phyloP scores from a whole-genome alignment of 2,797 vertebrate genomes.

The Phalloptychus januarius region DNA sequence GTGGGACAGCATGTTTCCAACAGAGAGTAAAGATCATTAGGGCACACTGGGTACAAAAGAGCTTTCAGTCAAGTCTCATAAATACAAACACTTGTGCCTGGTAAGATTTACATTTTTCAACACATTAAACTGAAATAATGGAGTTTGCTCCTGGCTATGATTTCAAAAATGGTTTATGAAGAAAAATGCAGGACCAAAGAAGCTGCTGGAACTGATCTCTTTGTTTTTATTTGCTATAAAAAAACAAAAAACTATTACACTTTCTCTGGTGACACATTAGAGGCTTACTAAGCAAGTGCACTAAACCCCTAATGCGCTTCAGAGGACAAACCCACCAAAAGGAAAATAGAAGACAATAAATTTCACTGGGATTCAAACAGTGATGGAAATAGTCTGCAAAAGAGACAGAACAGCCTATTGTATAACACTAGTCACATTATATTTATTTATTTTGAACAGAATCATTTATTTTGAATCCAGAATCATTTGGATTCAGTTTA shows the following conservation, averaged over 20 bases:
- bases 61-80: constrained; percentile 5
- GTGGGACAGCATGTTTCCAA: constrained; percentile 30
- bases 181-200: constrained; percentile 18
- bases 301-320: constrained; percentile 39
- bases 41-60: constrained; percentile 14
- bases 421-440: constrained; percentile 29
- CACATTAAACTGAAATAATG: constrained; percentile 3
- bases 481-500: too few species aligned
- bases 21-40: constrained; percentile 6
- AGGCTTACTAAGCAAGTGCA: constrained; percentile 32
- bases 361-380: constrained; percentile 22
- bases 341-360: background rate
- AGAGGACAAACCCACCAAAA: constrained; percentile 38
- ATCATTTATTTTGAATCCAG: too few species aligned
- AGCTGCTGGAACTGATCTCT: constrained; percentile 11
- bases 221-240: constrained; percentile 34
- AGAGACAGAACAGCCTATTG: constrained; percentile 34
- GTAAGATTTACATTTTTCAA: constrained; percentile 23
- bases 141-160: background rate
- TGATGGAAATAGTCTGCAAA: constrained; percentile 22
- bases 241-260: constrained; percentile 36
- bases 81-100: background rate
- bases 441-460: background rate
- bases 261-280: constrained; percentile 26
- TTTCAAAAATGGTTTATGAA: background rate